phyloP scores from a whole-genome alignment of 2,113 vertebrate species.

The Balaenoptera acutorostrata region DNA sequence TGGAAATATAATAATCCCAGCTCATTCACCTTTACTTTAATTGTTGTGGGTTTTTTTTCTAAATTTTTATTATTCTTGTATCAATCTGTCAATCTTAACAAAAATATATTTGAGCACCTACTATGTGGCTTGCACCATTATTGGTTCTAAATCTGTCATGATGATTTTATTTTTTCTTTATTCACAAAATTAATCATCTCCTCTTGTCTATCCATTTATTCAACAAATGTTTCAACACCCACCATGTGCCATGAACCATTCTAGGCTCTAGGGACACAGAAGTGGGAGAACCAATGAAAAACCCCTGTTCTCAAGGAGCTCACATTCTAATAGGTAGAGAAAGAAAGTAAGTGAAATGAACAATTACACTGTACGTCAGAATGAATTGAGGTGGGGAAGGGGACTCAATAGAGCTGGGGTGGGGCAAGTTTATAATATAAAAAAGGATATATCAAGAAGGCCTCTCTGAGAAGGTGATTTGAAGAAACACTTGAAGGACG shows the following conservation, averaged over 20 bases:
- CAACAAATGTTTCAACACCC: neutral
- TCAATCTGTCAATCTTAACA: neutral
- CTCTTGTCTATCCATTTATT: neutral
- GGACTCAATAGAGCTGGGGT: fast-evolving
- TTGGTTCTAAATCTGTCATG: neutral
- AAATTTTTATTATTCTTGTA: neutral
- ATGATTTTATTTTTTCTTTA: neutral
- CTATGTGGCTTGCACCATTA: neutral
- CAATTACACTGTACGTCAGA: neutral
- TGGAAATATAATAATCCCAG: neutral
- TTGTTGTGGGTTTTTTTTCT: neutral
- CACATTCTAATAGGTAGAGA: neutral
- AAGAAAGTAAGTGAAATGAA: neutral
- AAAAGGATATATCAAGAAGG: neutral
- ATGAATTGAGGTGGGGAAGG: neutral
- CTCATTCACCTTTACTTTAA: neutral
- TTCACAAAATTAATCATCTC: neutral
- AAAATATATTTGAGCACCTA: neutral
- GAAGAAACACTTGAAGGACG: neutral
- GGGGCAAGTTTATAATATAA: neutral
- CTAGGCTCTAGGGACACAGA: neutral
- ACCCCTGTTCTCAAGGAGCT: neutral
- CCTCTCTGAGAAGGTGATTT: neutral
- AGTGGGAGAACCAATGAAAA: neutral
- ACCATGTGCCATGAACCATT: neutral